Evolutionary conservation across 2,797 vertebrate species (phyloP).

Genomic region (Agapornis canus): DNA sequence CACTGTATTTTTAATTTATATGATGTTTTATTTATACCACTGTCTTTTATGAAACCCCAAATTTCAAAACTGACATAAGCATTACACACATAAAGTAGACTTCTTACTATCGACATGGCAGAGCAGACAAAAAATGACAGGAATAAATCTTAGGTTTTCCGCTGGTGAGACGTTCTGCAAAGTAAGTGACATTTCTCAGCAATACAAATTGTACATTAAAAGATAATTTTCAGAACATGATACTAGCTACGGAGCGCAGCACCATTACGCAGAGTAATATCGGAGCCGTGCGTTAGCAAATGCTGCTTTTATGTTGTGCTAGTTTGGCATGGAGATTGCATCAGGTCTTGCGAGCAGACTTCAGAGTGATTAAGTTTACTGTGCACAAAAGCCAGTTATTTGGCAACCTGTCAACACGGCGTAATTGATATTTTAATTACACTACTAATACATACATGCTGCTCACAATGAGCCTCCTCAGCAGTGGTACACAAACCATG

Average conservation of each 20-base stretch:
- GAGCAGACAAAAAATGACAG: conserved; percentile 68
- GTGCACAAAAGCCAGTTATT: conserved; percentile 40
- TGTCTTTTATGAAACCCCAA: conserved; percentile 55
- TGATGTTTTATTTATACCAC: conserved; percentile 68
- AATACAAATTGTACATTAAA: conserved; percentile 74
- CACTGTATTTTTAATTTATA: conserved; percentile 54
- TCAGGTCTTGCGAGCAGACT: conserved; percentile 25
- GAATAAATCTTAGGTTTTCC: conserved; percentile 75
- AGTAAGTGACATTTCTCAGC: conserved; percentile 70
- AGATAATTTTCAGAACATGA: conserved; percentile 76
- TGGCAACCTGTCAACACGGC: conserved; percentile 58
- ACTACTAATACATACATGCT: conserved; percentile 19
- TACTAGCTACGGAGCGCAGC: conserved; percentile 57
- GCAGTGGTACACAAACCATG: background rate
- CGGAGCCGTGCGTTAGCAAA: conserved; percentile 19
- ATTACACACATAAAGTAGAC: conserved; percentile 25
- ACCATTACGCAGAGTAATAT: conserved; percentile 35
- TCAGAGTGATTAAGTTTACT: conserved; percentile 35
- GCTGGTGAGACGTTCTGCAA: conserved; percentile 39
- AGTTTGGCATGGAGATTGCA: background rate
- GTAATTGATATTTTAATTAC: conserved; percentile 78
- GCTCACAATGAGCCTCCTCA: conserved; percentile 37
- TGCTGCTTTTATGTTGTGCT: background rate
- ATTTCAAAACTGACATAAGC: conserved; percentile 67
- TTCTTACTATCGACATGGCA: conserved; percentile 69